Evolutionary conservation across 2,888 invertebrate species (phyloP), one percentile per base, ranked within the genome.

Genomic region (Drosophila cracens): DNA sequence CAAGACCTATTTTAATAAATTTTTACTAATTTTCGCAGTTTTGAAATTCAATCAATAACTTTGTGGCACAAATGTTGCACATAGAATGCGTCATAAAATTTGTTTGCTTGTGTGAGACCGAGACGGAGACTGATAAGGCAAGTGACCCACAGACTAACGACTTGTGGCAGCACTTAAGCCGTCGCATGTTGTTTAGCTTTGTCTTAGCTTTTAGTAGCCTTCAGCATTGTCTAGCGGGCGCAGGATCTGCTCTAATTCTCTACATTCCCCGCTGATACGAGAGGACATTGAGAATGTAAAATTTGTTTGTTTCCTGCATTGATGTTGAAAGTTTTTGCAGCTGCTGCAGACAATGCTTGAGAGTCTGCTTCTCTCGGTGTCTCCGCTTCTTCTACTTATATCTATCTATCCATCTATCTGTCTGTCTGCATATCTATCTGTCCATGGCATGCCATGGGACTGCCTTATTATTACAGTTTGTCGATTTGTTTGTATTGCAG

Each of bases 321-420:
- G 84, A 82, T 84, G 87, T 78, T 84, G 87, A 87, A 84, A 87
- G 84, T 84, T 87, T 77, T 82, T 80, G 80, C 84, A 84, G 84
- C 84, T 84, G 84, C 80, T 82, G 83, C 82, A 82, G 74, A 85
- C 86, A 85, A 82, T 82, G 74, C 76, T 72, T 33, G 34, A 38
- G 36, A 27, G 36, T 38, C 33, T 27, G 36, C 33, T 27, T 56
- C 54, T 60, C 25, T 65, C 34, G 29, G 25, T n/a, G 40, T 34
- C 40, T 63, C 36, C 31, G n/a, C 21, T 21, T 4, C 21, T 21
- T 4, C 11, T 29, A 29, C 38, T 16, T 27, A 40, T 51, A 13
- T 65, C 54, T 72, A 57, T 76, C 8, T 31, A 5, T 68, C 65
- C 68, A 49, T 76, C 51, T 72, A 69, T 75, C 61, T 76, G 52